Evolutionary conservation across 2,113 vertebrate species (phyloP), one percentile per base, ranked within the genome.

Genomic region (Nycticryphes semicollaris): DNA sequence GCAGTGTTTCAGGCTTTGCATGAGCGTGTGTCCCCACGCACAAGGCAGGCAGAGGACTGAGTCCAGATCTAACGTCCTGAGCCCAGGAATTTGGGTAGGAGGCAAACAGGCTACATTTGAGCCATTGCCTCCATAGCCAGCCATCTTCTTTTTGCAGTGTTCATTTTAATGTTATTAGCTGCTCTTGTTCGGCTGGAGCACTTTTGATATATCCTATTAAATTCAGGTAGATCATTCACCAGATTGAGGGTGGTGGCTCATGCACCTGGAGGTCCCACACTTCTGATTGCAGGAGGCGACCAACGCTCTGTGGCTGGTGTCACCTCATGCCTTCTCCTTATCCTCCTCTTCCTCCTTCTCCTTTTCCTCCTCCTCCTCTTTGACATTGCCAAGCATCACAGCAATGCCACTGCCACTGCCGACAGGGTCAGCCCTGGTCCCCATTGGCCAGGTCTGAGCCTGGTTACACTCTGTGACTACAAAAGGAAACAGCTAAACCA

Each of bases 261-360:
- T 16, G n/a, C 24, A 66, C 21, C 35, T 37, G 53, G 64, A 64
- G 39, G 10, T 22, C 28, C 10, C 74, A 43, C 0, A 3, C 14
- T 47, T 37, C n/a, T 6, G 1, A 43, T 59, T 48, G 19, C 4
- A 85, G 63, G 28, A 60, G 66, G 24, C 1, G 3, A 48, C 31
- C 39, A 37, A 5, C 0, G 4, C 51, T 12, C n/a, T 3, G 1
- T 41, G 33, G 39, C 57, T 48, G 1, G 1, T 24, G 16, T 50
- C 33, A 9, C 5, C 10, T 21, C 2, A 1, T 43, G 60, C 31
- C 18, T 73, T 43, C 2, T 64, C 12, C 35, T 62, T 18, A 22
- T 8, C 33, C n/a, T 11, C 30, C 37, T 13, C 11, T 27, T 23
- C 5, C 20, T 72, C 43, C 2, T 56, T 18, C 54, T 31, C 17